phyloP scores from a whole-genome alignment of 2,888 invertebrate genomes.

The Eupithecia vulgata region DNA sequence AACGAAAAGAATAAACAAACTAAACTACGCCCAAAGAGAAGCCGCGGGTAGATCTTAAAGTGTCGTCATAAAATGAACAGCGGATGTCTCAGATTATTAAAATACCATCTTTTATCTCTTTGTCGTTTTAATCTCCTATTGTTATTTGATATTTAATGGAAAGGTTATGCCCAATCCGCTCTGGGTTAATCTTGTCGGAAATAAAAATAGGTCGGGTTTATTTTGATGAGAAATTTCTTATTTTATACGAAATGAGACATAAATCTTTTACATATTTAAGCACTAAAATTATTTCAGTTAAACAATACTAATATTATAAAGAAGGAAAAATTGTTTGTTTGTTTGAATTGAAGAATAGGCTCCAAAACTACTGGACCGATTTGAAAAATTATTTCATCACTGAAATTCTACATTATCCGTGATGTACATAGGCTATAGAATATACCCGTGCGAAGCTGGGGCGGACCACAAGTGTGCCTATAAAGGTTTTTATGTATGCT shows the following conservation, averaged over 20 bases:
- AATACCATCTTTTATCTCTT: constrained; percentile 48
- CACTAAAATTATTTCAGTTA: background rate
- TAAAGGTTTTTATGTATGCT: too few relatives aligned
- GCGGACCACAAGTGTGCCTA: too few relatives aligned
- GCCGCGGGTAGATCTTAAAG: background rate
- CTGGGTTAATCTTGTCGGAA: constrained; percentile 37
- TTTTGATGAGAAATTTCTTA: constrained; percentile 10
- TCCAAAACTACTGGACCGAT: too few relatives aligned
- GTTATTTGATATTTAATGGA: constrained; percentile 42
- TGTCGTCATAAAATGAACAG: constrained; percentile 34
- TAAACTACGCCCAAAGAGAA: background rate
- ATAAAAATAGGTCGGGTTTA: constrained; percentile 27
- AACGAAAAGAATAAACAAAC: background rate
- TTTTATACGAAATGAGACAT: background rate
- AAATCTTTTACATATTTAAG: background rate
- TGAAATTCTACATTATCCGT: too few relatives aligned
- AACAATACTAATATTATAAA: too few relatives aligned
- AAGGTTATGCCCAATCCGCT: constrained; percentile 30
- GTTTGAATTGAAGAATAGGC: too few relatives aligned
- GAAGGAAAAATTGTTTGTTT: too few relatives aligned
- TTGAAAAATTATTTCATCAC: too few relatives aligned
- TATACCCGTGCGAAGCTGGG: too few relatives aligned
- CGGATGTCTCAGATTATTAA: constrained; percentile 51
- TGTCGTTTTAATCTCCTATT: constrained; percentile 50
- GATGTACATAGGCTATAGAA: too few relatives aligned